Conservation (phyloP, 2,797 vertebrate species). For the Ficedula albicollis region DNA sequence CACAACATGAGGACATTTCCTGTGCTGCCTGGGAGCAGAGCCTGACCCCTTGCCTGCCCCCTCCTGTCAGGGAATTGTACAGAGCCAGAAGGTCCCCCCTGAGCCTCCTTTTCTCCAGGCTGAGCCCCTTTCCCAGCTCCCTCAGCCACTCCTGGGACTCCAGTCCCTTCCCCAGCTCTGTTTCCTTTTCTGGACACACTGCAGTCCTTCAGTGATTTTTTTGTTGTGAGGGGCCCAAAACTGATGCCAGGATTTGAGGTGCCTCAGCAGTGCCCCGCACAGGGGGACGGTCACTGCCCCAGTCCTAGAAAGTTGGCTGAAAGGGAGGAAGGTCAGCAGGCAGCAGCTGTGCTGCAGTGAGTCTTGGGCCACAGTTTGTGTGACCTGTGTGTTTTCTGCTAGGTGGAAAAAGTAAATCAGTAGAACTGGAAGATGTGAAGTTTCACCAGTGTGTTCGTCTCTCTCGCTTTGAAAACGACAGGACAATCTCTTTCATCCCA, state of each 20-base stretch:
- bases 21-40: neutral
- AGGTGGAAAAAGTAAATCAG: slow-evolving; percentile 95
- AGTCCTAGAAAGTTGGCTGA: neutral
- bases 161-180: neutral
- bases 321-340: neutral
- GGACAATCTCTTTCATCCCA: slow-evolving; percentile 94
- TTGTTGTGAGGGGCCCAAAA: neutral
- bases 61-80: neutral
- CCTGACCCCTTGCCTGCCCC: rapidly evolving
- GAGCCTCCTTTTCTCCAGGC: neutral
- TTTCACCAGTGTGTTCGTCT: slow-evolving; percentile 95
- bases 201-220: neutral
- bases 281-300: rapidly evolving
- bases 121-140: neutral
- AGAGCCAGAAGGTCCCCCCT: neutral
- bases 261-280: neutral
- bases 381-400: neutral
- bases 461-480: slow-evolving; percentile 93
- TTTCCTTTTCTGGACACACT: neutral
- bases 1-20: neutral
- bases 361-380: rapidly evolving
- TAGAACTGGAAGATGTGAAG: slow-evolving; percentile 93
- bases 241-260: rapidly evolving
- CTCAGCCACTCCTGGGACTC: neutral
- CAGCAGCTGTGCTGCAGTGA: neutral